Evolutionary conservation across 2,113 vertebrate genomes (phyloP).

Genomic region (Laticauda colubrina): DNA sequence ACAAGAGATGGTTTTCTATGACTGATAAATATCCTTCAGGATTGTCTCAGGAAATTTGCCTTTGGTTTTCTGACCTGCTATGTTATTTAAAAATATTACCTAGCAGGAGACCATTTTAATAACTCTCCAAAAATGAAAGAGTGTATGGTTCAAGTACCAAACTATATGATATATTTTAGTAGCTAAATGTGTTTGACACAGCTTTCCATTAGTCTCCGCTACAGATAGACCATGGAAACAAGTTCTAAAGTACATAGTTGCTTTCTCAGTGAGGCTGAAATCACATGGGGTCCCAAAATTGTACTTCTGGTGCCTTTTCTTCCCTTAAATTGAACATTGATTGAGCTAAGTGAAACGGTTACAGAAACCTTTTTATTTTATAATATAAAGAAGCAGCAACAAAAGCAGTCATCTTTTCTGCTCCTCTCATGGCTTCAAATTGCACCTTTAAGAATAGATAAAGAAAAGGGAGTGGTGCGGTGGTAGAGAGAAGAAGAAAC

Average conservation of each 20-base stretch:
- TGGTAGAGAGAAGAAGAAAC: not conserved
- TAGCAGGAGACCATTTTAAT: not conserved
- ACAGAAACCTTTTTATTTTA: not conserved
- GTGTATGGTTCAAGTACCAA: not conserved
- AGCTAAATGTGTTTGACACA: conserved; percentile 13
- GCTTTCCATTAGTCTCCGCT: not conserved
- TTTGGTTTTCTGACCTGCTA: not conserved
- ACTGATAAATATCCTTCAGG: not conserved
- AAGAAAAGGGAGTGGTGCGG: not conserved
- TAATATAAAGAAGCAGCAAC: not conserved
- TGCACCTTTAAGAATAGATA: not conserved
- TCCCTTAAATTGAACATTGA: not conserved
- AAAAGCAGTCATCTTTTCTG: not conserved
- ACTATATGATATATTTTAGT: not conserved
- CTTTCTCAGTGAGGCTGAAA: not conserved
- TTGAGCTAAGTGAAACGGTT: not conserved
- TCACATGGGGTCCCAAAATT: not conserved
- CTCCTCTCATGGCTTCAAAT: not conserved
- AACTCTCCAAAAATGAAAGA: not conserved
- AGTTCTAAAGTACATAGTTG: not conserved
- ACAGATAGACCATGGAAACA: not conserved
- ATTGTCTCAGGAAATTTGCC: not conserved
- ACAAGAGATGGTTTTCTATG: not conserved
- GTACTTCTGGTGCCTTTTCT: not conserved
- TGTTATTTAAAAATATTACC: conserved; percentile 7